These are phyloP conservation scores for Mystacornis crossleyi DNA, from an alignment of 2,113 vertebrate genomes.

Conservation along the genomic window DNA sequence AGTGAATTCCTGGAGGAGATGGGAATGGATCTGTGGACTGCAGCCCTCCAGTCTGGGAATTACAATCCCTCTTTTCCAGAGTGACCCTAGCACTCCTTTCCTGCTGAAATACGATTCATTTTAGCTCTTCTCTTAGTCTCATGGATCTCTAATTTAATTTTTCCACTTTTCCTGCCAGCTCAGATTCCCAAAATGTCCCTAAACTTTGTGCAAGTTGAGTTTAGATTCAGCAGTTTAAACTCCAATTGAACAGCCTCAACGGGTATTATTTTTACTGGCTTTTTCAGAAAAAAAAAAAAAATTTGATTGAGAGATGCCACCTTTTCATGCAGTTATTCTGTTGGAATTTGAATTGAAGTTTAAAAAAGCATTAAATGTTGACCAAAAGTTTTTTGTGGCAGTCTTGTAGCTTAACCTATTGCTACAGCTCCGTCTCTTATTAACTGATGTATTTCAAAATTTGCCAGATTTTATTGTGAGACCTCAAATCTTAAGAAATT, in stretches of 20 bases:
- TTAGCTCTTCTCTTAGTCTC: not conserved
- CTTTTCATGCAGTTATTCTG: not conserved
- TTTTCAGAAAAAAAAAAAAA: not conserved
- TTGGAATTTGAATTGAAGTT: not conserved
- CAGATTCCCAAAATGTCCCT: not conserved
- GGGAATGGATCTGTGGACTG: not conserved
- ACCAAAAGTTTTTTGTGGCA: not conserved
- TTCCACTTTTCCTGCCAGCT: not conserved
- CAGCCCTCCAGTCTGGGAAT: not conserved
- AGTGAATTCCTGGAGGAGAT: not conserved
- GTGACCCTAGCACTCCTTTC: not conserved
- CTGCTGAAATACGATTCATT: not conserved
- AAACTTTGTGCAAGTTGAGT: not conserved
- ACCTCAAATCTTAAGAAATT: not conserved
- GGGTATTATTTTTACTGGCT: not conserved
- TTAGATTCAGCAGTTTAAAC: not conserved
- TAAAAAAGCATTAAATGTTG: not conserved
- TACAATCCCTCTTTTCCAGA: not conserved
- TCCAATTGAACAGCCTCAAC: not conserved
- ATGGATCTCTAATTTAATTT: not conserved
- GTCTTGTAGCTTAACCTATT: not conserved
- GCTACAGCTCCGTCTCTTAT: not conserved
- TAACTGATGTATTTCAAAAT: not conserved
- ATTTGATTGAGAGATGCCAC: not conserved
- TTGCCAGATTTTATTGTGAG: not conserved